Evolutionary conservation across 2,113 vertebrate species (phyloP).

Genomic region (Serinus canaria): DNA sequence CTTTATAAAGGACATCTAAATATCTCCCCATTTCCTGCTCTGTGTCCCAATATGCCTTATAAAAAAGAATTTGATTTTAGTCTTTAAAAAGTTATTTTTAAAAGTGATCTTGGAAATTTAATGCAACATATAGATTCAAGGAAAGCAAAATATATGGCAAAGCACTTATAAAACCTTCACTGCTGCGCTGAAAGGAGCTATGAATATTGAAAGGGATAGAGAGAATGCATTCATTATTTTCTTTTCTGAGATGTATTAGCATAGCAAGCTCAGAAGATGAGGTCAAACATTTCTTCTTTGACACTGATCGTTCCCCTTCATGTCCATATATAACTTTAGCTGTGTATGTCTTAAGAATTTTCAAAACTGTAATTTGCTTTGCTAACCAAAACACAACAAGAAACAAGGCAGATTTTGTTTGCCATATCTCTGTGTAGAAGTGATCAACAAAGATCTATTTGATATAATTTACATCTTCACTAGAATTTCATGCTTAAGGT

Average conservation of each 20-base stretch:
- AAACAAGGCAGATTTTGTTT: background rate
- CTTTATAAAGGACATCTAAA: no score
- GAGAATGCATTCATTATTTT: background rate
- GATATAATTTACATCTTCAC: background rate
- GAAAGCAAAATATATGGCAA: background rate
- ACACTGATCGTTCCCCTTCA: background rate
- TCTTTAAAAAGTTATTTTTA: background rate
- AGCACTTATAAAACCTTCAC: background rate
- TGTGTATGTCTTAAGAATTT: background rate
- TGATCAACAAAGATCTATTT: background rate
- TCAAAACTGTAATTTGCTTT: background rate
- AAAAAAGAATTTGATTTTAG: background rate
- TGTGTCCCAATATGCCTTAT: background rate
- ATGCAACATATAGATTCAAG: background rate
- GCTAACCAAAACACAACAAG: background rate
- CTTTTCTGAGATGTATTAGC: background rate
- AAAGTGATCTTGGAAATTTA: background rate
- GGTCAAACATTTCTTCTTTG: background rate
- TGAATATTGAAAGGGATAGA: background rate
- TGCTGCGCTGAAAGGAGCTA: background rate
- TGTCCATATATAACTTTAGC: background rate
- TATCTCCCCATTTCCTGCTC: no score
- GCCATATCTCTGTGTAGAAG: background rate
- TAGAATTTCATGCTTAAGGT: background rate
- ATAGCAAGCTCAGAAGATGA: background rate